These are phyloP conservation scores for Metacarcinus magister DNA, from an alignment of 2,888 invertebrate species.

Conservation along the genomic window DNA sequence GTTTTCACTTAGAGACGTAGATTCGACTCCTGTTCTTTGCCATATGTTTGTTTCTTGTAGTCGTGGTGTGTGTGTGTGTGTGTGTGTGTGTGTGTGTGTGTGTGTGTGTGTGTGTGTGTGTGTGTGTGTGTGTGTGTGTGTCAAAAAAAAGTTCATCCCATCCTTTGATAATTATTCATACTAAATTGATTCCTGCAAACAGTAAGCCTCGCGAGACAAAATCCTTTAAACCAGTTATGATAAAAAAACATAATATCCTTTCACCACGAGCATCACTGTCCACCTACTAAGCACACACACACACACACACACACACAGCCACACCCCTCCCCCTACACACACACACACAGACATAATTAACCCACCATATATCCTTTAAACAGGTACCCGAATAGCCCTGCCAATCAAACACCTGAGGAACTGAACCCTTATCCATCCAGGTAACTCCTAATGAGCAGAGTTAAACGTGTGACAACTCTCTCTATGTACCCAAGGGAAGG, in stretches of 20 bases:
- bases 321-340: background rate
- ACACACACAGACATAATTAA: background rate
- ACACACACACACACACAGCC: background rate
- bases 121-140: too few relatives aligned
- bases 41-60: background rate
- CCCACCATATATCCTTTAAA: background rate
- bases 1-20: background rate
- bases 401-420: background rate
- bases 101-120: background rate
- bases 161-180: background rate
- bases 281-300: background rate
- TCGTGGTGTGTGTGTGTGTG: background rate
- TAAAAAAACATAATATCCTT: background rate
- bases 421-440: background rate
- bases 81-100: background rate
- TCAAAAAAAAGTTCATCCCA: too few relatives aligned
- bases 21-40: background rate
- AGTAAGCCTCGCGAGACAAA: background rate
- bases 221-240: background rate
- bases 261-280: background rate
- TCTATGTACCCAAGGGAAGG: too few relatives aligned
- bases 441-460: background rate
- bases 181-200: background rate
- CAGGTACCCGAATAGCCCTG: background rate
- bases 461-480: background rate